phyloP scores from a whole-genome alignment of 2,888 invertebrate species.

The Himalopsyche kuldschensis region DNA sequence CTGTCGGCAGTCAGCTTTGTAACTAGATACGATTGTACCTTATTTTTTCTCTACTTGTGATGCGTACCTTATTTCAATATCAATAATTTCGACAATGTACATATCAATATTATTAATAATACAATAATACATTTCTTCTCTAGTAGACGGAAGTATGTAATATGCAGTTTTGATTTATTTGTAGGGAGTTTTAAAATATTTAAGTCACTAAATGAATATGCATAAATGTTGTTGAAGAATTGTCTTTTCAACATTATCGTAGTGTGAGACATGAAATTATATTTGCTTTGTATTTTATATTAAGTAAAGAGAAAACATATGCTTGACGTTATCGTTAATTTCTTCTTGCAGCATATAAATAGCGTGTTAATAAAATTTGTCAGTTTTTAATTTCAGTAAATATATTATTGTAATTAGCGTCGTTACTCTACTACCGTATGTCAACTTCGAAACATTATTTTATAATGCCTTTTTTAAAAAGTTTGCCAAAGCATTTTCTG shows the following conservation, averaged over 20 bases:
- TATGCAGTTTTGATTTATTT: neutral
- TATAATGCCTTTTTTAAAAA: neutral
- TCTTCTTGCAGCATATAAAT: neutral
- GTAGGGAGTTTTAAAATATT: neutral
- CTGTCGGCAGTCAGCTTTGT: neutral
- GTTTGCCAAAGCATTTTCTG: neutral
- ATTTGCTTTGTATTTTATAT: neutral
- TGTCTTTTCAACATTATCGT: neutral
- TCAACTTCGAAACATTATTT: neutral
- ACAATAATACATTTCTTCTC: neutral
- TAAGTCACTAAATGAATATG: neutral
- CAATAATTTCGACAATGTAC: neutral
- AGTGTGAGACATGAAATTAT: neutral
- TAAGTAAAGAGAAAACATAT: neutral
- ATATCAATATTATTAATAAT: neutral
- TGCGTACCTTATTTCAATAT: neutral
- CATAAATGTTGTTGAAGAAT: neutral
- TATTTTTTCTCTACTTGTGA: neutral
- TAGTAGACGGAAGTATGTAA: neutral
- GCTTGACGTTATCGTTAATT: neutral
- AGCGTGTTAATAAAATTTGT: neutral
- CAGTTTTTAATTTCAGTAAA: neutral
- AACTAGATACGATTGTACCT: neutral
- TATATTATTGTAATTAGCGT: neutral
- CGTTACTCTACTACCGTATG: neutral